Evolutionary conservation across 2,797 vertebrate species (phyloP).

Genomic region (Phoeniculus purpureus): DNA sequence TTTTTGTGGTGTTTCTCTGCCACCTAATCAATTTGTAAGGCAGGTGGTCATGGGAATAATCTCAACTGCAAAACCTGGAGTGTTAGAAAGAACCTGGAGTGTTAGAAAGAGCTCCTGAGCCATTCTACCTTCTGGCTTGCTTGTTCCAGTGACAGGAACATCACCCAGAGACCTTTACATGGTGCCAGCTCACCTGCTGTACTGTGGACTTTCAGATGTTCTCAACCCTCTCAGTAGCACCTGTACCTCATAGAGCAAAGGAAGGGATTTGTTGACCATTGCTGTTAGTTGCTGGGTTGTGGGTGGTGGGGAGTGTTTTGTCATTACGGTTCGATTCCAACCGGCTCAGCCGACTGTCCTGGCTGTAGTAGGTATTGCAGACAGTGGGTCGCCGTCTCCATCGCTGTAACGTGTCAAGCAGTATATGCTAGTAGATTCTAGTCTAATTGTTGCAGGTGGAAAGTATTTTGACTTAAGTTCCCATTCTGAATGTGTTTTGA

Average conservation of each 20-base stretch:
- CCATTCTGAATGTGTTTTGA: conserved; percentile 96
- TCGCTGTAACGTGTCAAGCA: conserved; percentile 86
- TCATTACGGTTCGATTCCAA: conserved; percentile 82
- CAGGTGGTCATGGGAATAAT: conserved; percentile 68
- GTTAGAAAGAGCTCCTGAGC: conserved; percentile 77
- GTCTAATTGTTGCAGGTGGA: conserved; percentile 88
- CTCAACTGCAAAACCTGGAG: conserved; percentile 17
- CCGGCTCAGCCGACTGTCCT: conserved; percentile 82
- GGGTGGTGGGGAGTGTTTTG: conserved; percentile 78
- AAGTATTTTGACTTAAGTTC: conserved; percentile 83
- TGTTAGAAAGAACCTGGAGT: conserved; percentile 54
- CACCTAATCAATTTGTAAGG: conserved; percentile 36
- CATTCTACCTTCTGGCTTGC: conserved; percentile 81
- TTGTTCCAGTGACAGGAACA: conserved; percentile 71
- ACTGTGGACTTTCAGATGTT: conserved; percentile 76
- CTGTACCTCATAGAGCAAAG: conserved; percentile 78
- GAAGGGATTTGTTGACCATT: conserved; percentile 78
- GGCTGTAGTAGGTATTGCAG: conserved; percentile 85
- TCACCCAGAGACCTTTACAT: conserved; percentile 77
- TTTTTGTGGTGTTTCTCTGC: conserved; percentile 46
- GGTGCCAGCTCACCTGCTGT: conserved; percentile 80
- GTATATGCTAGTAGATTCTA: conserved; percentile 89
- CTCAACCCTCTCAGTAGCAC: conserved; percentile 70
- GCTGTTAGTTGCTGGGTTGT: conserved; percentile 79
- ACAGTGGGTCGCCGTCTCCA: conserved; percentile 86